Evolutionary conservation across 2,797 vertebrate genomes (phyloP).

Genomic region (Yasuhikotakia modesta): DNA sequence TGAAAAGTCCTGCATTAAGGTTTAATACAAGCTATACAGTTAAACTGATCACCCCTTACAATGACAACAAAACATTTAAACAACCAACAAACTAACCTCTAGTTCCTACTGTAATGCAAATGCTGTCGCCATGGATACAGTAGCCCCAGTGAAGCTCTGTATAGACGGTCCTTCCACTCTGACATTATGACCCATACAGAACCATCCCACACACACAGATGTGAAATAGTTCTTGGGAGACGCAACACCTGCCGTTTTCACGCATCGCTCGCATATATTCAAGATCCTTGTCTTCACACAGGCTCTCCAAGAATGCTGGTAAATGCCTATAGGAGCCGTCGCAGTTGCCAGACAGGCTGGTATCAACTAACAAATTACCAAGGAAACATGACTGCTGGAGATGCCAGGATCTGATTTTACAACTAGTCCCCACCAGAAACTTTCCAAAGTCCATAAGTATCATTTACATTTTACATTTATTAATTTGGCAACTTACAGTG

Average conservation of each 20-base stretch:
- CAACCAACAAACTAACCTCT: slow-evolving; percentile 9
- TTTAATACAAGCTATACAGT: neutral
- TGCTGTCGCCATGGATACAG: slow-evolving; percentile 30
- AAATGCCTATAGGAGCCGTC: slow-evolving; percentile 61
- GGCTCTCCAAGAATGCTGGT: slow-evolving; percentile 75
- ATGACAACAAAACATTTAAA: neutral
- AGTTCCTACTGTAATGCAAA: slow-evolving; percentile 20
- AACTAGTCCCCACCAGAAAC: neutral
- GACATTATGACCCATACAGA: neutral
- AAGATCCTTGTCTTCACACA: slow-evolving; percentile 70
- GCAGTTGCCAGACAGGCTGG: slow-evolving; percentile 66
- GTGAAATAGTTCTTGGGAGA: slow-evolving; percentile 55
- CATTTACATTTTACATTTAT: too few relatives aligned
- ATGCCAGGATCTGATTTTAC: slow-evolving; percentile 46
- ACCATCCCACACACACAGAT: slow-evolving; percentile 54
- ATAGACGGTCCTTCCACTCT: neutral
- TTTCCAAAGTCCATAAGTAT: neutral
- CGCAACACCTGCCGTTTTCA: slow-evolving; percentile 71
- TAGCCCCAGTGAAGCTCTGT: slow-evolving; percentile 12
- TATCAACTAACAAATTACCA: slow-evolving; percentile 67
- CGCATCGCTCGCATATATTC: slow-evolving; percentile 70
- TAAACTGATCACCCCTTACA: slow-evolving; percentile 19
- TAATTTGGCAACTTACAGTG: too few relatives aligned
- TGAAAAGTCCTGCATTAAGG: neutral
- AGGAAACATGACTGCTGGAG: slow-evolving; percentile 36